A percentile compares a stretch with the other conserved stretches of the same genome.
These are phyloP conservation scores for Muscina levida DNA, from an alignment of 2,888 invertebrate species.

Conservation along the genomic window DNA sequence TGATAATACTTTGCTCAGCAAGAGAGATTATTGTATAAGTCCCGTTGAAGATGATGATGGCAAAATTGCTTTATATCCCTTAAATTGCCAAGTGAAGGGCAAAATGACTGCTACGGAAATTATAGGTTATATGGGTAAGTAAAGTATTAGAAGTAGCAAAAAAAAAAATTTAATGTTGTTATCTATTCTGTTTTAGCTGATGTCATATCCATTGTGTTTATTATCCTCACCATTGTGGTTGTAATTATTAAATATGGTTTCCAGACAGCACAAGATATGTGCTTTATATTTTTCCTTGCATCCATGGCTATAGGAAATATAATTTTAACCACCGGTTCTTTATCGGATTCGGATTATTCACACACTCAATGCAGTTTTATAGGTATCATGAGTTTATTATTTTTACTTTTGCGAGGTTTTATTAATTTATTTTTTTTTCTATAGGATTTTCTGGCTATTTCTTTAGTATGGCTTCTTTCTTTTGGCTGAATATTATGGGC, in stretches of 20 bases:
- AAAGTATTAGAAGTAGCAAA: constrained; percentile 82
- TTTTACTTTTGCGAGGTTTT: no score
- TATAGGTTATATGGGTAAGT: constrained; percentile 34
- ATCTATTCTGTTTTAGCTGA: constrained; percentile 81
- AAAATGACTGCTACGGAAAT: neutral
- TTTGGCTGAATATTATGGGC: constrained; percentile 91
- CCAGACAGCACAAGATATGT: constrained; percentile 85
- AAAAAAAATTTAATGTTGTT: no score
- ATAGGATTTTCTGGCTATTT: constrained; percentile 80
- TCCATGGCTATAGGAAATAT: constrained; percentile 83
- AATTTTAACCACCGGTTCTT: constrained; percentile 69
- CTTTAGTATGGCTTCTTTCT: constrained; percentile 87
- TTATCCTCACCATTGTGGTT: constrained; percentile 84
- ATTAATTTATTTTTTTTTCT: neutral
- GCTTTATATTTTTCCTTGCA: constrained; percentile 85
- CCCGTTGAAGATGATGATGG: constrained; percentile 20
- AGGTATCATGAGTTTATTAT: constrained; percentile 77
- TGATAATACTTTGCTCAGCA: constrained; percentile 34
- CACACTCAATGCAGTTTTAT: constrained; percentile 68
- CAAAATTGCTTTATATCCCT: constrained; percentile 50
- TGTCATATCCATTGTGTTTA: constrained; percentile 85
- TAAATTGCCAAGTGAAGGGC: constrained; percentile 47
- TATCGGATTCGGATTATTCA: neutral
- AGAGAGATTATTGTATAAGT: constrained; percentile 60
- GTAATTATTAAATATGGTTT: constrained; percentile 85